A percentile compares a stretch with the other conserved stretches of the same genome.
Conservation (phyloP, 2,113 vertebrate genomes). For the Rhynchopsitta pachyrhyncha region DNA sequence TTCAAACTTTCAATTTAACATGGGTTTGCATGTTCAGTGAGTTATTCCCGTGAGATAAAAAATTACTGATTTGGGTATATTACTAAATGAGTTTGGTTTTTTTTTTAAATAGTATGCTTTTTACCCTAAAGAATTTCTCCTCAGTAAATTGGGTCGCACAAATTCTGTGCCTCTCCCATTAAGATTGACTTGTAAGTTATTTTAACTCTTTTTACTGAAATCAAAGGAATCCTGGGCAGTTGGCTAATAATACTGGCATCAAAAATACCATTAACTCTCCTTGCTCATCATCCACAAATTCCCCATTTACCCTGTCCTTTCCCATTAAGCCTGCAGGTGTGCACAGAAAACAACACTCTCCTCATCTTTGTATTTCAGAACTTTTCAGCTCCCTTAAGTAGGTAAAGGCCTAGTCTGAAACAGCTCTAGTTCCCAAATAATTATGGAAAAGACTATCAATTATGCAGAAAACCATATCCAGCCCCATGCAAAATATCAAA, state of each 20-base stretch:
- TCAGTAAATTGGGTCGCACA: background rate
- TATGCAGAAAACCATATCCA: background rate
- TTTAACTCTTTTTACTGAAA: constrained; percentile 33
- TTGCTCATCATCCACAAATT: background rate
- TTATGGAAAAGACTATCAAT: background rate
- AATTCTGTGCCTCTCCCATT: background rate
- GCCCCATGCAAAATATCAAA: constrained; percentile 3
- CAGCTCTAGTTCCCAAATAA: background rate
- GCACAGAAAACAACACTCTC: background rate
- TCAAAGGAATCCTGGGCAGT: constrained; percentile 24
- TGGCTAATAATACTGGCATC: background rate
- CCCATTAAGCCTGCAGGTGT: background rate
- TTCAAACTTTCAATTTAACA: background rate
- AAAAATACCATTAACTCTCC: constrained; percentile 19
- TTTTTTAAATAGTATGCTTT: background rate
- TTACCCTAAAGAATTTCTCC: background rate
- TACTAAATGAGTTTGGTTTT: background rate
- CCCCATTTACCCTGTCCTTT: background rate
- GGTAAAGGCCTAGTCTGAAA: background rate
- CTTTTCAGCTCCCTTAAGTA: background rate
- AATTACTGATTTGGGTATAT: background rate
- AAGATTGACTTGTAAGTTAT: background rate
- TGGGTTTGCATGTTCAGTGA: background rate
- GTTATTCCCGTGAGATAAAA: background rate
- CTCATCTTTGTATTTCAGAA: background rate